Percentiles rank a stretch among this genome's conserved stretches.
phyloP scores from a whole-genome alignment of 2,888 invertebrate species.

The Acronicta leporina region DNA sequence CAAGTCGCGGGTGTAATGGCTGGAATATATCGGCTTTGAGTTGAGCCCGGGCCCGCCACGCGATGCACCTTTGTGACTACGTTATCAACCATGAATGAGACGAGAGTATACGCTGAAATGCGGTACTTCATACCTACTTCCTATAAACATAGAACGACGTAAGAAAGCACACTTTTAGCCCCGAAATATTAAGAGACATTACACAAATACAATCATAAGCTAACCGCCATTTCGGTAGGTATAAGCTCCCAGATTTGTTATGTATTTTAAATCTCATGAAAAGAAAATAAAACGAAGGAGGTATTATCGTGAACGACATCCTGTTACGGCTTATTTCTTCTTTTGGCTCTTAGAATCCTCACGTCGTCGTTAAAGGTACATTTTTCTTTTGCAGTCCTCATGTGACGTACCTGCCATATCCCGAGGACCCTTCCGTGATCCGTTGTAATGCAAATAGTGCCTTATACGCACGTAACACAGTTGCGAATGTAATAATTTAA shows the following conservation, averaged over 20 bases:
- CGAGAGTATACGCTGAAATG: constrained; percentile 58
- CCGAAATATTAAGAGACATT: constrained; percentile 21
- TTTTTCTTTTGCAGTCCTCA: constrained; percentile 88
- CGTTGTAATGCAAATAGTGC: constrained; percentile 80
- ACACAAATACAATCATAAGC: constrained; percentile 36
- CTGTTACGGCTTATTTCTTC: constrained; percentile 88
- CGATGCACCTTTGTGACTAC: constrained; percentile 69
- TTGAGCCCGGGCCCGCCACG: constrained; percentile 65
- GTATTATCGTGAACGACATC: constrained; percentile 88
- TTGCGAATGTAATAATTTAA: constrained; percentile 86
- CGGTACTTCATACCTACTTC: constrained; percentile 35
- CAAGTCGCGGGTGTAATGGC: constrained; percentile 76
- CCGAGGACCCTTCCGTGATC: constrained; percentile 78
- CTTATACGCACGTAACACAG: constrained; percentile 84
- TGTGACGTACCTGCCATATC: constrained; percentile 82
- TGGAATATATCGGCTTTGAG: constrained; percentile 79
- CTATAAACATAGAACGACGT: constrained; percentile 18
- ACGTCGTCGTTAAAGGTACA: constrained; percentile 88
- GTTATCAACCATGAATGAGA: constrained; percentile 68
- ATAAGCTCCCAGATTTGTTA: constrained; percentile 48
- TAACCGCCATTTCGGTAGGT: constrained; percentile 44
- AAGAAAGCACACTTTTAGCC: constrained; percentile 2
- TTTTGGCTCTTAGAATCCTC: constrained; percentile 84
- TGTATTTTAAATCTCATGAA: constrained; percentile 69
- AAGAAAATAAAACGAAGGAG: constrained; percentile 82